phyloP scores from a whole-genome alignment of 2,797 vertebrate genomes.

The Lutjanus argentimaculatus region DNA sequence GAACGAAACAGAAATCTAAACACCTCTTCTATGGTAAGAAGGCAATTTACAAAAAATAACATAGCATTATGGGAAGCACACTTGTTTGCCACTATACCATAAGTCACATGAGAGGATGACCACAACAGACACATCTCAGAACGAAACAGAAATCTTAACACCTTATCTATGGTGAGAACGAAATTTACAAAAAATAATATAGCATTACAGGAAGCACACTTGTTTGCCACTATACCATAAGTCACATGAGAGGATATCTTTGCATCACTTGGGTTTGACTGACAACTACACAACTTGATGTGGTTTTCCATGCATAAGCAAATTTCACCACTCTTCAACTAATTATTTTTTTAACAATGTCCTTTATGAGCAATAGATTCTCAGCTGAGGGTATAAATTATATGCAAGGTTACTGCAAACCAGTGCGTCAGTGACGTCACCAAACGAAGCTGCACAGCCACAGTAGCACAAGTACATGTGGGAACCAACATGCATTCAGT shows the following conservation, averaged over 20 bases:
- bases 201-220: neutral
- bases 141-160: slow-evolving; percentile 32
- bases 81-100: neutral
- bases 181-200: neutral
- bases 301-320: no score
- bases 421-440: no score
- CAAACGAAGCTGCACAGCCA: no score
- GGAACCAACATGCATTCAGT: no score
- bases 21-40: neutral
- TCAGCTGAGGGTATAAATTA: no score
- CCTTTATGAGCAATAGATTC: no score
- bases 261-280: no score
- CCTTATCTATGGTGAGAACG: neutral
- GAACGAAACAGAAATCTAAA: slow-evolving; percentile 35
- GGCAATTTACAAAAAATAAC: neutral
- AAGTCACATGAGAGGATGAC: neutral
- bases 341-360: no score
- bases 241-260: neutral
- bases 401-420: no score
- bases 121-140: slow-evolving; percentile 19
- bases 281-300: no score
- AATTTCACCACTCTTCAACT: no score
- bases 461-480: no score
- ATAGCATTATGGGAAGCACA: neutral
- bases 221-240: neutral